A percentile compares a stretch with the other conserved stretches of the same genome.
These are phyloP conservation scores for Ischnura elegans DNA, from an alignment of 2,888 invertebrate genomes.

Conservation along the genomic window DNA sequence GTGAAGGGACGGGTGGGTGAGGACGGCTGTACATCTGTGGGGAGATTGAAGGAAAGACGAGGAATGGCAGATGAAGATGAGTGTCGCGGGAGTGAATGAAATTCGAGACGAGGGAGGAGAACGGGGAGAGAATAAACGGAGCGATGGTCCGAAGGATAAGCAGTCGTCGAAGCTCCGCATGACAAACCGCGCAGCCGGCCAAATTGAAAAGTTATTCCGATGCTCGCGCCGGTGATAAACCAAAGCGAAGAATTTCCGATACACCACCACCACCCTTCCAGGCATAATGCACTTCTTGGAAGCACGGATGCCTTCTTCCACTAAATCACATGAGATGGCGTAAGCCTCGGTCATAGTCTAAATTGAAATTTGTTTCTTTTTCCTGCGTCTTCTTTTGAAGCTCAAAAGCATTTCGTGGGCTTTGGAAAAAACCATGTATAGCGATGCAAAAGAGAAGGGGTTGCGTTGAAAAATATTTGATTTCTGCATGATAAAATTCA, in stretches of 20 bases:
- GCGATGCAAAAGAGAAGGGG: too few relatives aligned
- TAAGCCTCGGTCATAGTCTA: background rate
- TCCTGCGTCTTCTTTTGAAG: background rate
- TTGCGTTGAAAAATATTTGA: too few relatives aligned
- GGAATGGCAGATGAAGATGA: slow-evolving; percentile 27
- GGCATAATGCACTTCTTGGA: background rate
- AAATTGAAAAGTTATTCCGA: background rate
- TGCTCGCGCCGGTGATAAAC: background rate
- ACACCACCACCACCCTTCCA: too few relatives aligned
- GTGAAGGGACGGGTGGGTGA: background rate
- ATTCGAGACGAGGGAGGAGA: background rate
- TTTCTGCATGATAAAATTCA: too few relatives aligned
- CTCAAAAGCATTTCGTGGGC: background rate
- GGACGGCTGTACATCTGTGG: background rate
- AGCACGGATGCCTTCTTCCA: background rate
- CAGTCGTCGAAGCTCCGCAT: background rate
- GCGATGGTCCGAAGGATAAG: background rate
- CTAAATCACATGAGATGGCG: background rate
- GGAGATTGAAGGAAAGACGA: too few relatives aligned
- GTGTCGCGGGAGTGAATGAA: background rate
- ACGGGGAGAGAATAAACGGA: background rate
- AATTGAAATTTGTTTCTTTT: background rate
- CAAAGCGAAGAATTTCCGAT: background rate
- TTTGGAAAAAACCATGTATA: background rate
- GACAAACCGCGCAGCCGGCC: background rate